These are phyloP conservation scores for Gymnodraco acuticeps DNA, from an alignment of 2,797 vertebrate genomes.

Conservation along the genomic window DNA sequence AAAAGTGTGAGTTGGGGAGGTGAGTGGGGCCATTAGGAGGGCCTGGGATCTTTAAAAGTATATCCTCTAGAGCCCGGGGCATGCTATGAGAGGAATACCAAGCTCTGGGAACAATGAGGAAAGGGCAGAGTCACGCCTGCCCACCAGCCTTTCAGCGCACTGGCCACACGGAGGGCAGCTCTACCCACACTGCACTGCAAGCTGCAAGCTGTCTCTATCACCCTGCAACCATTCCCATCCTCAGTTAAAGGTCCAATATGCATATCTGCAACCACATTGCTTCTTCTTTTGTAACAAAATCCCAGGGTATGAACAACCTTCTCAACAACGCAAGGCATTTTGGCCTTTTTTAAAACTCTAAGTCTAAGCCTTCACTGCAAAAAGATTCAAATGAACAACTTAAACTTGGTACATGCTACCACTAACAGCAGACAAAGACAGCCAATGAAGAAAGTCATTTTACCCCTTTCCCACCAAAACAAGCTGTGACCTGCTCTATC, in stretches of 20 bases:
- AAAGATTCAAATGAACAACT: too few relatives aligned
- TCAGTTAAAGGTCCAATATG: neutral
- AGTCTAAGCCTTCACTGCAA: neutral
- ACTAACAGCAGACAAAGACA: too few relatives aligned
- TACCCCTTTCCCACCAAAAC: too few relatives aligned
- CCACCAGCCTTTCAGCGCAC: slow-evolving; percentile 79
- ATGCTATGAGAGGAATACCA: slow-evolving; percentile 88
- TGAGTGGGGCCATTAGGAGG: slow-evolving; percentile 66
- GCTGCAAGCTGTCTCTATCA: neutral
- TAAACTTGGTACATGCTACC: too few relatives aligned
- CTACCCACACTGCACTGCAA: slow-evolving; percentile 39
- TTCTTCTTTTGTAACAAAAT: neutral
- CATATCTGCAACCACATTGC: too few relatives aligned
- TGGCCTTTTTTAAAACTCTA: neutral
- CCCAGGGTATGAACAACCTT: neutral
- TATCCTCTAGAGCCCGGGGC: slow-evolving; percentile 81
- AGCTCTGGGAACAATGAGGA: slow-evolving; percentile 83
- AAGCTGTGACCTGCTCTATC: too few relatives aligned
- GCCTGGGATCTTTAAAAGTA: slow-evolving; percentile 81
- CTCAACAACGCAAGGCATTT: neutral
- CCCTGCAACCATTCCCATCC: neutral
- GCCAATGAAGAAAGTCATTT: too few relatives aligned
- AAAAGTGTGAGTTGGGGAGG: slow-evolving; percentile 48
- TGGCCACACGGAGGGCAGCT: slow-evolving; percentile 75
- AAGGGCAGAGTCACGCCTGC: slow-evolving; percentile 82